Conservation (phyloP, 1,140 invertebrate genomes). For the Drosophila littoralis region DNA sequence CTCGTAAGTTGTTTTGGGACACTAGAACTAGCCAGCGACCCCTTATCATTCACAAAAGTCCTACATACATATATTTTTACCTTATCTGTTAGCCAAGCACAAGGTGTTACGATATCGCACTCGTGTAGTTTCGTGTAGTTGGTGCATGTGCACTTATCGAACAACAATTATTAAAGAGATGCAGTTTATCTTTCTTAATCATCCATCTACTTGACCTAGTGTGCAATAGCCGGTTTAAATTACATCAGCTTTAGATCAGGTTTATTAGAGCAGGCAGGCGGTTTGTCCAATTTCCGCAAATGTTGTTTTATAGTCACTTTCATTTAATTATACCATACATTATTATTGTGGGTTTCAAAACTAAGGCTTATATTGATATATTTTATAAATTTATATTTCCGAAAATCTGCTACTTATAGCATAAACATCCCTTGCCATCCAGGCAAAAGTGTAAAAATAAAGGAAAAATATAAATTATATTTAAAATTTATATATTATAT, state of each 20-base stretch:
- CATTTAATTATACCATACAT: neutral
- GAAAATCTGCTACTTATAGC: neutral
- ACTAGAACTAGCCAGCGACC: conserved; percentile 26
- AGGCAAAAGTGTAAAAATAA: too few species aligned
- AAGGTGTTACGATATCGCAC: conserved; percentile 46
- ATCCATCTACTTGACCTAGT: conserved; percentile 72
- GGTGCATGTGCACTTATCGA: conserved; percentile 62
- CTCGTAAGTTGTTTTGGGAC: conserved; percentile 43
- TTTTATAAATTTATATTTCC: neutral
- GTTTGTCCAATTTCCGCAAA: neutral
- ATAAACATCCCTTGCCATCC: too few species aligned
- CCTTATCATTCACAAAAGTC: conserved; percentile 65
- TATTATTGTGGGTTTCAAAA: neutral
- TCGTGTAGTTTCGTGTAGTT: conserved; percentile 17
- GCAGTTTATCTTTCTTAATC: conserved; percentile 20
- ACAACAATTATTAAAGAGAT: conserved; percentile 27
- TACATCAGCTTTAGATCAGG: conserved; percentile 72
- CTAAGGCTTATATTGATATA: neutral
- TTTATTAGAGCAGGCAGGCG: conserved; percentile 49
- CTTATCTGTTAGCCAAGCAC: conserved; percentile 56
- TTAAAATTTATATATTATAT: too few species aligned
- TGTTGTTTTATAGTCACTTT: conserved; percentile 1
- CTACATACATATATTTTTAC: conserved; percentile 45
- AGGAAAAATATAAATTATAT: too few species aligned
- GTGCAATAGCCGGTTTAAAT: conserved; percentile 65